These are phyloP conservation scores for Anthopleura sola DNA, from an alignment of 64 coral and sea anemone genomes.

Conservation along the genomic window DNA sequence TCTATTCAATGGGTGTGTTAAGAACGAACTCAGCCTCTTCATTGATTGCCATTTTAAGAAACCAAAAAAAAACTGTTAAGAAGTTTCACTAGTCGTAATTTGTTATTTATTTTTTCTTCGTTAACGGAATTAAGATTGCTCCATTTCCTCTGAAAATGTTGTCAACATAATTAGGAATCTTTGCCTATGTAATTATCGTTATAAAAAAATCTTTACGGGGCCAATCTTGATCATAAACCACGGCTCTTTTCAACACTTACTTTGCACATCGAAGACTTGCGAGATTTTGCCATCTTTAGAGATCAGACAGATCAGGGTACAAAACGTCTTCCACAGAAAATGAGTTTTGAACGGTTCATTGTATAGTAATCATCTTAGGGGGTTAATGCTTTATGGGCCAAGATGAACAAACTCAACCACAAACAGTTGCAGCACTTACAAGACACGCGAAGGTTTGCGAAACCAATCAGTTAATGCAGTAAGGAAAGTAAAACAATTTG, in stretches of 20 bases:
- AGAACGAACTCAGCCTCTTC: not conserved
- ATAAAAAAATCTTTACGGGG: too few relatives aligned
- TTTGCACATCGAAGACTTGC: not conserved
- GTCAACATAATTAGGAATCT: too few relatives aligned
- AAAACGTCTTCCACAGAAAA: not conserved
- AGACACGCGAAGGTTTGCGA: not conserved
- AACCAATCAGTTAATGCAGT: not conserved
- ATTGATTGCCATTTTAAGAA: not conserved
- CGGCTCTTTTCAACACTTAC: not conserved
- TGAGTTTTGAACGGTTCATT: not conserved
- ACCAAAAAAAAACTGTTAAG: not conserved
- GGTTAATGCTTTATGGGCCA: not conserved
- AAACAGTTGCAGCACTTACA: slow-evolving; percentile 6
- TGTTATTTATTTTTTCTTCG: not conserved
- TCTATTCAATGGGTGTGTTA: not conserved
- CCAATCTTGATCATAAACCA: not conserved
- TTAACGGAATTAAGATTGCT: not conserved
- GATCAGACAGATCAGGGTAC: not conserved
- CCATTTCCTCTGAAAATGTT: too few relatives aligned
- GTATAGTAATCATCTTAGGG: not conserved
- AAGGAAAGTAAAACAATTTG: not conserved
- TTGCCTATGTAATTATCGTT: too few relatives aligned
- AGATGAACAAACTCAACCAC: not conserved
- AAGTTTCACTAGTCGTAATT: not conserved
- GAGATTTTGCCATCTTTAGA: not conserved